Evolutionary conservation across 2,797 vertebrate genomes (phyloP).

Genomic region (Mormyrops boulengeri): DNA sequence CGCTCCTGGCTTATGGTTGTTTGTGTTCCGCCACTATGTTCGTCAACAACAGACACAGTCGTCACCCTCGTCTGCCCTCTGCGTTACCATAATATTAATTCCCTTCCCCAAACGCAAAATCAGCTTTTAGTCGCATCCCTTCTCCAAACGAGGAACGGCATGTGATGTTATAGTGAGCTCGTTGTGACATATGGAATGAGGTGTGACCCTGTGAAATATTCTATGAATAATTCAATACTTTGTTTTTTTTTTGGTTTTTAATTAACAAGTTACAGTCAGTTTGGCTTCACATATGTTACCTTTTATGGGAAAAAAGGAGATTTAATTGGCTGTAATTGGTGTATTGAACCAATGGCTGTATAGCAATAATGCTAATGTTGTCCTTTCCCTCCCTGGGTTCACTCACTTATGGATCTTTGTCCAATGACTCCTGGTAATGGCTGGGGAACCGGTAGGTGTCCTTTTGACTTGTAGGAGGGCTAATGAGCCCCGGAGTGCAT

Average conservation of each 20-base stretch:
- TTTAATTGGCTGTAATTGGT: slow-evolving; percentile 25
- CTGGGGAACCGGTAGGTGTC: slow-evolving; percentile 27
- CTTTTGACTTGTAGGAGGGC: slow-evolving; percentile 27
- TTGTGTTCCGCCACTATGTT: background rate
- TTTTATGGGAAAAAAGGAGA: background rate
- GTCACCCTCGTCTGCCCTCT: background rate
- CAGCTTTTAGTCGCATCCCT: background rate
- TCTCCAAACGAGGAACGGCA: background rate
- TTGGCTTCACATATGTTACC: background rate
- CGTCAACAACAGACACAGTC: background rate
- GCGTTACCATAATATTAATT: background rate
- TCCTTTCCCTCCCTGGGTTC: slow-evolving; percentile 15
- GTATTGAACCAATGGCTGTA: slow-evolving; percentile 18
- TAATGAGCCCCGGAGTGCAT: slow-evolving; percentile 22
- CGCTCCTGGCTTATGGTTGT: background rate
- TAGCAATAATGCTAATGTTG: slow-evolving; percentile 23
- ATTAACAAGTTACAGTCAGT: background rate
- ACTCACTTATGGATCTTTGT: slow-evolving; percentile 22
- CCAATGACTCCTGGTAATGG: slow-evolving; percentile 6
- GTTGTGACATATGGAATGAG: background rate
- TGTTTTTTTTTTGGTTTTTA: background rate
- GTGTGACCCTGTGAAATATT: background rate
- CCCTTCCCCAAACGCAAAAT: background rate
- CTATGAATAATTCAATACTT: background rate
- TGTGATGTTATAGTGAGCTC: background rate